These are phyloP conservation scores for Polypterus senegalus DNA, from an alignment of 2,113 vertebrate genomes.

Conservation along the genomic window DNA sequence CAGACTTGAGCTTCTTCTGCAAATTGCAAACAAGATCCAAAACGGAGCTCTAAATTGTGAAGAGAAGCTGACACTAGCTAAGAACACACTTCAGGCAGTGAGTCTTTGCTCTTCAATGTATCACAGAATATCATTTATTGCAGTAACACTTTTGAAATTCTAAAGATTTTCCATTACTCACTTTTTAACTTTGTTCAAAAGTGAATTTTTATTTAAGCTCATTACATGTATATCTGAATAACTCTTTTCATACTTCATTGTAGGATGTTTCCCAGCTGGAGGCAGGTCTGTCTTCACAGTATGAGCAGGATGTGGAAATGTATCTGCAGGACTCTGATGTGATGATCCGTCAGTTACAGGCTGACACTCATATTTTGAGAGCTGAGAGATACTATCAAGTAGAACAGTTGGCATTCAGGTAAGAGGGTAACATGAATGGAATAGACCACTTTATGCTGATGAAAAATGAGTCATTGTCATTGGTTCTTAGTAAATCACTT, in stretches of 20 bases:
- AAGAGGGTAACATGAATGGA: slow-evolving; percentile 13
- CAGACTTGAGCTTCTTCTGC: slow-evolving; percentile 84
- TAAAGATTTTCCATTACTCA: too few species aligned
- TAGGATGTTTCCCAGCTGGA: slow-evolving; percentile 83
- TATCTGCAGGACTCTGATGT: slow-evolving; percentile 86
- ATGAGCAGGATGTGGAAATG: slow-evolving; percentile 70
- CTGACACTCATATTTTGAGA: slow-evolving; percentile 77
- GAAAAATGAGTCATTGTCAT: neutral
- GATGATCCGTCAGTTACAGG: slow-evolving; percentile 70
- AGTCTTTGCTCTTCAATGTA: slow-evolving; percentile 32
- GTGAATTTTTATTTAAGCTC: too few species aligned
- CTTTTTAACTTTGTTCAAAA: too few species aligned
- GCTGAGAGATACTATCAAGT: slow-evolving; percentile 91
- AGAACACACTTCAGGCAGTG: slow-evolving; percentile 90
- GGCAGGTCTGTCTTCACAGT: slow-evolving; percentile 67
- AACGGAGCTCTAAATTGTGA: slow-evolving; percentile 90
- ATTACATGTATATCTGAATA: too few species aligned
- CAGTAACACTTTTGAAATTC: too few species aligned
- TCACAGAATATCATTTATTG: too few species aligned
- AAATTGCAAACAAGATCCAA: slow-evolving; percentile 93
- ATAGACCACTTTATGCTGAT: neutral
- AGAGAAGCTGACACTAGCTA: slow-evolving; percentile 88
- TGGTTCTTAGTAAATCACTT: neutral
- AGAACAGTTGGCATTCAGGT: slow-evolving; percentile 93
- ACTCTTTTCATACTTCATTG: neutral